Percentiles rank a stretch among this genome's conserved stretches.
Conservation (phyloP, 2,888 invertebrate genomes). For the Dendrolimus pini region DNA sequence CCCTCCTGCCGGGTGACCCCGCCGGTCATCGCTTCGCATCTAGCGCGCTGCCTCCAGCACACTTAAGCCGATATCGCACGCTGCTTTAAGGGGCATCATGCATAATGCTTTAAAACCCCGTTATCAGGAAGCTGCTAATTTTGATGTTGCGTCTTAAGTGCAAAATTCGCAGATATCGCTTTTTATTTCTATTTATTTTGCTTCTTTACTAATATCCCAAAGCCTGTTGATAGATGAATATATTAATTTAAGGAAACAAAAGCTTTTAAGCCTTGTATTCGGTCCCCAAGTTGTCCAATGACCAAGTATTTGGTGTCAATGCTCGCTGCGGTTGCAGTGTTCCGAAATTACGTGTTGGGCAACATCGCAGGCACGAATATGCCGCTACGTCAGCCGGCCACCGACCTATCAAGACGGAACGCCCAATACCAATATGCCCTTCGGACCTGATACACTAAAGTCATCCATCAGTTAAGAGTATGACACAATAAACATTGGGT, state of each 20-base stretch:
- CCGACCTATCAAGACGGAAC: constrained; percentile 39
- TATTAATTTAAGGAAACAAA: not conserved
- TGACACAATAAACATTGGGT: constrained; percentile 14
- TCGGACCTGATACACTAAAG: constrained; percentile 50
- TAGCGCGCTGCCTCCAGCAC: constrained; percentile 31
- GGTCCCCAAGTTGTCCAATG: constrained; percentile 49
- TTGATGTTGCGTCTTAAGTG: no score
- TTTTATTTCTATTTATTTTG: no score
- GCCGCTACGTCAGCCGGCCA: constrained; percentile 32
- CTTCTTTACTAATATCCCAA: no score
- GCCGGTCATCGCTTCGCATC: constrained; percentile 47
- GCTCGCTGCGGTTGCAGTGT: constrained; percentile 73
- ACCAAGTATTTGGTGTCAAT: constrained; percentile 70
- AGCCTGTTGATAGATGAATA: no score
- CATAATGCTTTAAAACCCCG: no score
- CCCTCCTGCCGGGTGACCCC: constrained; percentile 40
- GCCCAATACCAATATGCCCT: constrained; percentile 44
- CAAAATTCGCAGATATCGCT: no score
- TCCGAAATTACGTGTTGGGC: constrained; percentile 70
- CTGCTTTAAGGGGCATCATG: constrained; percentile 5
- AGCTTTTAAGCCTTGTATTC: constrained; percentile 26
- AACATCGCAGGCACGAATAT: constrained; percentile 38
- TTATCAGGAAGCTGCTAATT: no score
- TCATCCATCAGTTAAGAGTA: constrained; percentile 21
- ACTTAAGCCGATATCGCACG: constrained; percentile 22